Conservation (phyloP, 2,888 invertebrate genomes). For the Rhaphigaster nebulosa region DNA sequence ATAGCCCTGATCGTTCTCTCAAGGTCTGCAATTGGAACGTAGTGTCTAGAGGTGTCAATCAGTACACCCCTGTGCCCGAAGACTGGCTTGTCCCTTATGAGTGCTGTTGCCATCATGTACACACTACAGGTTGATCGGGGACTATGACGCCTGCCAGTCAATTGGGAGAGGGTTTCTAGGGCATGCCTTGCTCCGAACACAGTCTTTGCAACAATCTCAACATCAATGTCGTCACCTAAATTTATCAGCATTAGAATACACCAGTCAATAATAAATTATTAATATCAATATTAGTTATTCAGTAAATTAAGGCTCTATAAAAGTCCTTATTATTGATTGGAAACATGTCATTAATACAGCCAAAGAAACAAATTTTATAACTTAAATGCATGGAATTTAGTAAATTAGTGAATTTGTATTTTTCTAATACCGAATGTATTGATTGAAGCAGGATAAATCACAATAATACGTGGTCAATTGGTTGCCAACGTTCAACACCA, state of each 20-base stretch:
- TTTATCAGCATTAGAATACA: not conserved
- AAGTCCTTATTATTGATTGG: no score
- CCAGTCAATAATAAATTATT: not conserved
- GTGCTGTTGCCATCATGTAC: conserved; percentile 74
- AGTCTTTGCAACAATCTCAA: conserved; percentile 67
- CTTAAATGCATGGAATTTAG: no score
- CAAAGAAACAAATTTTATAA: no score
- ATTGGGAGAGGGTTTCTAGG: conserved; percentile 81
- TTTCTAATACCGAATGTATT: no score
- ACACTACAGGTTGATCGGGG: conserved; percentile 67
- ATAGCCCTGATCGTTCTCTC: conserved; percentile 85
- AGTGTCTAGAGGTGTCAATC: conserved; percentile 92
- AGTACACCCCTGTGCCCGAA: conserved; percentile 89
- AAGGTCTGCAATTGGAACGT: conserved; percentile 79
- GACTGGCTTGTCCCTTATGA: conserved; percentile 83
- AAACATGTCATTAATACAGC: no score
- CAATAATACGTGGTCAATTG: no score
- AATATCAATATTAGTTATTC: not conserved
- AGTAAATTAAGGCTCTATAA: not conserved
- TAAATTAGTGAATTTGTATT: no score
- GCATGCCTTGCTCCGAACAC: conserved; percentile 76
- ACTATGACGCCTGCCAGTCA: conserved; percentile 67
- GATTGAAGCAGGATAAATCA: no score
- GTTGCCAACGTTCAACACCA: no score
- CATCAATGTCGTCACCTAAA: conserved; percentile 53